Conservation (phyloP, 2,888 invertebrate species). For the Germaria angustata region DNA sequence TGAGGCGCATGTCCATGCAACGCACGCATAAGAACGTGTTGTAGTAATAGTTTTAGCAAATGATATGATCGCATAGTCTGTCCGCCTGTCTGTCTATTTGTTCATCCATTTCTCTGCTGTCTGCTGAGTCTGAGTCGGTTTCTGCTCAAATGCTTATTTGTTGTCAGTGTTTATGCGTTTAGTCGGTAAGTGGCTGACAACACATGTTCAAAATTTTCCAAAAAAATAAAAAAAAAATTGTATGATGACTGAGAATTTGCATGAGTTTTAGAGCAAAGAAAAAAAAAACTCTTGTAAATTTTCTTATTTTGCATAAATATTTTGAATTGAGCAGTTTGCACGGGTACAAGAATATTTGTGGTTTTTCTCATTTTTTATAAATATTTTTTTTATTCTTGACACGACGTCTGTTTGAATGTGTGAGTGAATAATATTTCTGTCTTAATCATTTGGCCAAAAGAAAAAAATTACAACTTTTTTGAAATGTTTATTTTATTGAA, state of each 20-base stretch:
- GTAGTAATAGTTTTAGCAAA: conserved; percentile 22
- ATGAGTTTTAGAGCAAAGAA: background rate
- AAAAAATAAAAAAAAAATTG: too few species aligned
- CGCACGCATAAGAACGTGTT: conserved; percentile 41
- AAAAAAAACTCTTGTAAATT: background rate
- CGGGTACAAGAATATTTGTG: conserved; percentile 13
- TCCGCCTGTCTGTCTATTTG: background rate
- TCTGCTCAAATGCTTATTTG: conserved; percentile 13
- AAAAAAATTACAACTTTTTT: conserved; percentile 26
- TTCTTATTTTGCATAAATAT: background rate
- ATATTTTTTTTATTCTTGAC: background rate
- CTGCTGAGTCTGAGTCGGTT: background rate
- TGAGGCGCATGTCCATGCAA: conserved; percentile 10
- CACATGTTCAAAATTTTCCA: conserved; percentile 56
- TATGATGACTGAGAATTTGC: conserved; percentile 9
- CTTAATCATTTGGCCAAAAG: conserved; percentile 41
- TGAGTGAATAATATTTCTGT: conserved; percentile 19
- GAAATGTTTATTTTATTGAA: conserved; percentile 40
- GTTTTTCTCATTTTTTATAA: background rate
- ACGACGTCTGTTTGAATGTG: background rate
- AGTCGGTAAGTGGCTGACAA: conserved; percentile 64
- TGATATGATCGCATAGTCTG: conserved; percentile 32
- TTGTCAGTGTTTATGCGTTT: conserved; percentile 46
- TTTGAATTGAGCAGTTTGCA: background rate
- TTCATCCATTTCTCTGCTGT: background rate